These are phyloP conservation scores for Mesoligia furuncula DNA, from an alignment of 2,888 invertebrate genomes.

Conservation along the genomic window DNA sequence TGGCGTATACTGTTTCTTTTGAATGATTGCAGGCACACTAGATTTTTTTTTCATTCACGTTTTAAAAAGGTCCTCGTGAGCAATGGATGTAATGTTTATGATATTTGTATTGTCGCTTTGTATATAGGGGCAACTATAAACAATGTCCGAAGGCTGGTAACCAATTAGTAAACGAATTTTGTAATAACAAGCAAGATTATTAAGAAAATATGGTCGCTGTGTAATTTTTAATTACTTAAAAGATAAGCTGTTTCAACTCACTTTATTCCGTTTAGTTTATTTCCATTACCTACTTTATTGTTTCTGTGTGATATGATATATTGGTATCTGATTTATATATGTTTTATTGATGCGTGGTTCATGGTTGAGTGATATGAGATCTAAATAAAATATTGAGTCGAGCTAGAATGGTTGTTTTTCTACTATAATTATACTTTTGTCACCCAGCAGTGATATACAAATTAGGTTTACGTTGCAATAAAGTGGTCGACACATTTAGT, in stretches of 20 bases:
- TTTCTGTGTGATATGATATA: conserved; percentile 41
- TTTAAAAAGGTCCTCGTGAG: conserved; percentile 6
- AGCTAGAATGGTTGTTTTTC: conserved; percentile 47
- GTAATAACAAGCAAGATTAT: conserved; percentile 53
- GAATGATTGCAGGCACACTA: not conserved
- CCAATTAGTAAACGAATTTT: conserved; percentile 62
- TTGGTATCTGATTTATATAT: conserved; percentile 27
- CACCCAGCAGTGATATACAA: conserved; percentile 18
- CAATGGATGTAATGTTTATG: conserved; percentile 36
- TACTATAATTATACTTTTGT: conserved; percentile 31
- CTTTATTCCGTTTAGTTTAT: conserved; percentile 60
- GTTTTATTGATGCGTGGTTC: conserved; percentile 38
- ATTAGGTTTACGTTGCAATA: conserved; percentile 9
- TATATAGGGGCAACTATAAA: conserved; percentile 60
- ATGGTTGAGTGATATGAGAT: conserved; percentile 38
- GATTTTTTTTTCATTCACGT: not conserved
- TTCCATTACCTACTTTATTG: conserved; percentile 45
- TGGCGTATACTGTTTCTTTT: not conserved
- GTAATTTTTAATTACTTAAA: conserved; percentile 57
- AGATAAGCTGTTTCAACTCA: conserved; percentile 52
- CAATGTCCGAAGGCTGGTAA: conserved; percentile 65
- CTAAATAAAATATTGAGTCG: conserved; percentile 49
- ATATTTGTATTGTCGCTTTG: conserved; percentile 55
- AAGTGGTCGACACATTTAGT: conserved; percentile 17
- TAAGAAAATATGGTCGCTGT: conserved; percentile 60